Evolutionary conservation across 2,888 invertebrate genomes (phyloP).

Genomic region (Conus canariensis): DNA sequence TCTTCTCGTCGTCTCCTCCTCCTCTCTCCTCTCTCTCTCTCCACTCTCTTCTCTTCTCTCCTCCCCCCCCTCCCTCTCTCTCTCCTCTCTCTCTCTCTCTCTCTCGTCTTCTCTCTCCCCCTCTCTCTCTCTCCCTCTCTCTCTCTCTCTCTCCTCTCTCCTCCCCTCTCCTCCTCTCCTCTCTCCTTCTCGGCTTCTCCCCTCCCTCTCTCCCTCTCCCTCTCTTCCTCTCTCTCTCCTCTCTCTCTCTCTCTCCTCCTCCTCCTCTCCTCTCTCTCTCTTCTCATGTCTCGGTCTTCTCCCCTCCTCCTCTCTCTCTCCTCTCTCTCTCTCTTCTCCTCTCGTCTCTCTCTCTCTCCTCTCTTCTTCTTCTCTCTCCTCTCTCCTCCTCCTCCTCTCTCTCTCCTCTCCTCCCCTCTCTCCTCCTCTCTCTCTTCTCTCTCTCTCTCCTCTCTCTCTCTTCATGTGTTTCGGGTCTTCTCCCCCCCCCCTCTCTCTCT

Average conservation of each 20-base stretch:
- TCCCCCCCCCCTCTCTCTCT: no score
- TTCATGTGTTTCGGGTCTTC: no score
- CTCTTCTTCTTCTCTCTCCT: background rate
- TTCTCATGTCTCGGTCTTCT: no score
- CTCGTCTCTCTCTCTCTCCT: background rate
- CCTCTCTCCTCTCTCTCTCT: background rate
- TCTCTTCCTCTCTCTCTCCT: background rate
- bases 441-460: no score
- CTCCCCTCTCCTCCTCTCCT: background rate
- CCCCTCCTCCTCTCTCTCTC: background rate
- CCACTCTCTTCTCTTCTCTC: background rate
- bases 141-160: background rate
- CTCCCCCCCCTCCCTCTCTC: background rate
- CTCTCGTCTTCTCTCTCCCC: background rate
- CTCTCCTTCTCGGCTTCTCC: background rate
- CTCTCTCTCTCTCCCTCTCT: background rate
- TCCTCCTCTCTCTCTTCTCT: no score
- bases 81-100: background rate
- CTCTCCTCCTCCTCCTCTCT: no score
- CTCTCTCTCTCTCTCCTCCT: background rate
- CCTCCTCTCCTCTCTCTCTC: background rate
- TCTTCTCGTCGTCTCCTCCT: background rate
- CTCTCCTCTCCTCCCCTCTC: no score
- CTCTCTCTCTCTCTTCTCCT: background rate
- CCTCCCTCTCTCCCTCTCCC: background rate